phyloP scores from a whole-genome alignment of 2,888 invertebrate species.

The Diadromus collaris region DNA sequence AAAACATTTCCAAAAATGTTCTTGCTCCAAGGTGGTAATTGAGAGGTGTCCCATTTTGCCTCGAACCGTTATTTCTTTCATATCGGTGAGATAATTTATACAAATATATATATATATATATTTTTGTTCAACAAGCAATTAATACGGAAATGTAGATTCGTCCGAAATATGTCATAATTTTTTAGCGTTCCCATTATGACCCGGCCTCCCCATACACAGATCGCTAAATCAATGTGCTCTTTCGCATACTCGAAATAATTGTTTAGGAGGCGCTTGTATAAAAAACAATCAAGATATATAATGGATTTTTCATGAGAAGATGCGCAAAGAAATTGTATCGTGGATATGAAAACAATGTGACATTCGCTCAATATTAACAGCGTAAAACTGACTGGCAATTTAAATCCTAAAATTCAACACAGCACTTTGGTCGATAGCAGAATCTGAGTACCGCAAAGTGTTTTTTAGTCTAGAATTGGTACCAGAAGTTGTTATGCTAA shows the following conservation, averaged over 20 bases:
- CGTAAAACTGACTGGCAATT: not conserved
- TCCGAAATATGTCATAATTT: no score
- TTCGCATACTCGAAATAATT: constrained; percentile 16
- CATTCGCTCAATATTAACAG: not conserved
- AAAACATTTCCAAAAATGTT: not conserved
- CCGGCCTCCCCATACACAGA: not conserved
- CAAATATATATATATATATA: not conserved
- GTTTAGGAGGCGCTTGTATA: not conserved
- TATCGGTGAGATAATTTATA: not conserved
- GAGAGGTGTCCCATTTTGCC: not conserved
- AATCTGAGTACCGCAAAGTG: not conserved
- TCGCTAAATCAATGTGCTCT: constrained; percentile 15
- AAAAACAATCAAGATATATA: not conserved
- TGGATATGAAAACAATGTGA: not conserved
- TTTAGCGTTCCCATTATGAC: not conserved
- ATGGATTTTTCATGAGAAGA: constrained; percentile 30
- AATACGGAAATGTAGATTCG: not conserved
- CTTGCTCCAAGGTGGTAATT: no score
- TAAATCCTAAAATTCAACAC: not conserved
- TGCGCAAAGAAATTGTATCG: constrained; percentile 2
- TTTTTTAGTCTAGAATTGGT: no score
- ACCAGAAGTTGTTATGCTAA: no score
- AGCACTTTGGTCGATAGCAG: not conserved
- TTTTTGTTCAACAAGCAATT: not conserved
- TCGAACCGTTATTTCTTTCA: not conserved